Conservation (phyloP, 2,797 vertebrate species). For the Esox lucius region DNA sequence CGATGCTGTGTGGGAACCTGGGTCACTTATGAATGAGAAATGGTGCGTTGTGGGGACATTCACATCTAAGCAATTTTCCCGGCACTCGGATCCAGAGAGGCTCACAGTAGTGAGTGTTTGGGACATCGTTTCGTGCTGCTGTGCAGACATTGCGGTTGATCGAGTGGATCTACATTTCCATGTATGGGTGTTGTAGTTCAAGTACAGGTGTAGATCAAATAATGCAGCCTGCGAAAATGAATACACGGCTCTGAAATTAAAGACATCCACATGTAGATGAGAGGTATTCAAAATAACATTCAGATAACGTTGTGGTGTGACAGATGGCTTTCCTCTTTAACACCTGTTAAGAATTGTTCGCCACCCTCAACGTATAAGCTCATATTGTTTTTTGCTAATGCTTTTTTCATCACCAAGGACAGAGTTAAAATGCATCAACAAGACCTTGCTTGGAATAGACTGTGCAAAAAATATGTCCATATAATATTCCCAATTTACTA, state of each 20-base stretch:
- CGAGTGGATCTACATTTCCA: no score
- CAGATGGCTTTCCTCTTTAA: conserved; percentile 69
- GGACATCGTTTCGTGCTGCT: background rate
- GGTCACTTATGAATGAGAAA: background rate
- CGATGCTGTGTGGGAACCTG: background rate
- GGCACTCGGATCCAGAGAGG: no score
- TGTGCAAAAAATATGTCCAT: background rate
- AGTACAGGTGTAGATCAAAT: no score
- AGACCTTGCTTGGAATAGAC: conserved; percentile 28
- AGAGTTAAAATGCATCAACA: conserved; percentile 46
- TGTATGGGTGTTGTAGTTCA: no score
- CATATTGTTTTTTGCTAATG: conserved; percentile 67
- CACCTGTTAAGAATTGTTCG: conserved; percentile 67
- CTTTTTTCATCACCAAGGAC: conserved; percentile 67
- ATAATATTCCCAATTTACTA: background rate
- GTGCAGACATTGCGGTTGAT: background rate
- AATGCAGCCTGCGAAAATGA: background rate
- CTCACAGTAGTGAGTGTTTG: background rate
- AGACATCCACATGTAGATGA: background rate
- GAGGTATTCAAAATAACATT: conserved; percentile 16
- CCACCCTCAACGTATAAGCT: conserved; percentile 55
- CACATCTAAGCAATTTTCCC: no score
- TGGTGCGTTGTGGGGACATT: background rate
- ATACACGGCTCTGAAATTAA: background rate
- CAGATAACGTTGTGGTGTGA: conserved; percentile 32